Conservation (phyloP, 2,888 invertebrate species). For the Leucoptera coffeella region DNA sequence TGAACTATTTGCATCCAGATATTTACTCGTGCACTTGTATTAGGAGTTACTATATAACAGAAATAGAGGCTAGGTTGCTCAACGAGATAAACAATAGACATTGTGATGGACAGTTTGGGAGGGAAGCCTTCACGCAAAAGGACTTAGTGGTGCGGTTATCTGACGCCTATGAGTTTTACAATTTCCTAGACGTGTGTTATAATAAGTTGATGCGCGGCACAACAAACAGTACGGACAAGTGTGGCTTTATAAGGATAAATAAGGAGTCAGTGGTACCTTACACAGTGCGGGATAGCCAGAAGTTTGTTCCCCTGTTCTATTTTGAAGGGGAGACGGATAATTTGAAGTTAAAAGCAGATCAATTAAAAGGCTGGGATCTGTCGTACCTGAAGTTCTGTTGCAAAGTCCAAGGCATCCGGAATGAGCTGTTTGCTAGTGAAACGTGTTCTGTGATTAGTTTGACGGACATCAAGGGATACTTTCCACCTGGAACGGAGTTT, state of each 20-base stretch:
- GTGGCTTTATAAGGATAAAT: conserved; percentile 88
- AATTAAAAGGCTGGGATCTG: conserved; percentile 86
- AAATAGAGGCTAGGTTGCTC: conserved; percentile 80
- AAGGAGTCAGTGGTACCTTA: conserved; percentile 92
- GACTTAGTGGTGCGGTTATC: conserved; percentile 84
- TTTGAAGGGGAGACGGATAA: conserved; percentile 87
- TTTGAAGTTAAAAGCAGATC: conserved; percentile 78
- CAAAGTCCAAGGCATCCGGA: conserved; percentile 88
- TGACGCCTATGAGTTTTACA: conserved; percentile 87
- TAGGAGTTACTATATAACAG: conserved; percentile 88
- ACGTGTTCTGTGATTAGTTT: conserved; percentile 87
- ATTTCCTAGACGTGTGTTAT: conserved; percentile 85
- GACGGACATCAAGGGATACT: conserved; percentile 84
- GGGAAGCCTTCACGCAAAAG: conserved; percentile 79
- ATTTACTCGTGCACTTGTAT: conserved; percentile 89
- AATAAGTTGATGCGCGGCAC: conserved; percentile 71
- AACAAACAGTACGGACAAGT: conserved; percentile 67
- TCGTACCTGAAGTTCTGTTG: conserved; percentile 92
- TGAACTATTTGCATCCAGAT: conserved; percentile 82
- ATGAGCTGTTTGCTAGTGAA: conserved; percentile 86
- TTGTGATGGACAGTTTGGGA: conserved; percentile 85
- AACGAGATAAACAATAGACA: conserved; percentile 92
- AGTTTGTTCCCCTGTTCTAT: conserved; percentile 88
- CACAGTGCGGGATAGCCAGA: conserved; percentile 73
- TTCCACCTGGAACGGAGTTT: conserved; percentile 82